Conservation (phyloP, 2,888 invertebrate species). For the Eumerus sabulonum region DNA sequence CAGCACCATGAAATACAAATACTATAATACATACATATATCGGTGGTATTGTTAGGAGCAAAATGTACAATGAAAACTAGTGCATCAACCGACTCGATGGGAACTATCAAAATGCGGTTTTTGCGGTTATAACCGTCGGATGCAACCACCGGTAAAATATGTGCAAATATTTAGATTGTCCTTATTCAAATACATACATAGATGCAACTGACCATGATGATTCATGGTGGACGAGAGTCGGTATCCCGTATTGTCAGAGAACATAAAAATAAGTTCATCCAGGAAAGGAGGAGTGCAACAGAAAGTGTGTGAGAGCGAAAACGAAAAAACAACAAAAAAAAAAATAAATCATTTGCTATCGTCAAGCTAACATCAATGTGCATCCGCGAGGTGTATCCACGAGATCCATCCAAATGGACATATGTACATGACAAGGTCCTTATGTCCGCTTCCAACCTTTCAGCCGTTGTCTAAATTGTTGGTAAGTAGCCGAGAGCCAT, state of each 20-base stretch:
- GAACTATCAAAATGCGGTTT: constrained; percentile 57
- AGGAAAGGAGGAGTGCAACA: constrained; percentile 31
- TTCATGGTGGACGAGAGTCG: constrained; percentile 38
- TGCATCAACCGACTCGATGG: constrained; percentile 43
- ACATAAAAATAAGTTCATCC: constrained; percentile 35
- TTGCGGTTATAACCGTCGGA: constrained; percentile 43
- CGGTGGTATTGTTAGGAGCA: constrained; percentile 43
- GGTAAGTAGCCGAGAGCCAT: constrained; percentile 60
- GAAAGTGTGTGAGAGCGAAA: too few relatives aligned
- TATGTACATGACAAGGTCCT: constrained; percentile 1
- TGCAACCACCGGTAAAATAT: constrained; percentile 50
- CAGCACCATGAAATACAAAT: constrained; percentile 44
- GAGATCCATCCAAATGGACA: constrained; percentile 31
- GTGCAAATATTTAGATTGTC: constrained; percentile 63
- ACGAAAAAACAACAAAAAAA: constrained; percentile 3
- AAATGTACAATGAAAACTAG: constrained; percentile 56
- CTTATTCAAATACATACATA: constrained; percentile 45
- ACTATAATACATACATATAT: constrained; percentile 45
- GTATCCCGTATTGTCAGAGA: constrained; percentile 21
- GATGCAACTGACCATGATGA: constrained; percentile 29
- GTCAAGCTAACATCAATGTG: constrained; percentile 29
- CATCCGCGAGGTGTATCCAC: constrained; percentile 41
- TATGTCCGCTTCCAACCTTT: constrained; percentile 11
- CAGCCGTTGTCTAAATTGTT: constrained; percentile 40
- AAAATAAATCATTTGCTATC: constrained; percentile 16